Evolutionary conservation across 2,113 vertebrate species (phyloP), one percentile per base, ranked within the genome.

Genomic region (Prionailurus viverrinus): DNA sequence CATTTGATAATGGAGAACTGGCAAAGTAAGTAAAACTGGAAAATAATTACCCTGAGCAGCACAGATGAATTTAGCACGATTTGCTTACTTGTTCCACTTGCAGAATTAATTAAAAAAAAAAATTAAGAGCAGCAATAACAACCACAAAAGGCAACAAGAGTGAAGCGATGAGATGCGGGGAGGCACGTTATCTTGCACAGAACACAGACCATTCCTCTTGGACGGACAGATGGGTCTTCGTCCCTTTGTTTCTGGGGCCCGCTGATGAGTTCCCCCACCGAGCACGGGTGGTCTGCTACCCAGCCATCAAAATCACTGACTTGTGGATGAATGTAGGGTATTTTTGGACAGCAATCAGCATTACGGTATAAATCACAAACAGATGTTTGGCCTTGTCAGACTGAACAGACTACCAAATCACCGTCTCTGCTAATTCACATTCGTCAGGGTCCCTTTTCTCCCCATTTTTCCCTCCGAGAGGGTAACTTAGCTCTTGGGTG

Each of bases 301-400:
- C 88, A 76, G 7, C 5, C 5, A 91, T 86, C 90, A 25, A 58
- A 97, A 76, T 66, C 94, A 18, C 18, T 63, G 94, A 71, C 33
- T 61, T 92, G 89, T n/a, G 19, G 84, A 87, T 90, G 81, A 95
- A 79, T 92, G 92, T 25, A 29, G 94, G 92, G 80, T 85, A 66
- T 39, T 97, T 96, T 41, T 97, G 98, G 97, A 97, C 89, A 97
- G 88, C 68, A 90, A 80, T 97, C 95, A 86, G 94, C 91, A 23
- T 97, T 23, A 11, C 53, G 45, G 81, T 76, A 91, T 90, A 98
- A 98, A 98, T 97, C 97, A 93, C 95, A 91, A 97, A 74, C 98
- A 98, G 97, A 97, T 98, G 98, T 93, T 97, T 89, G 95, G 96
- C 97, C 93, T 78, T 13, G 0, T 89, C 94, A 73, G 80, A 31